A percentile compares a stretch with the other conserved stretches of the same genome.
phyloP scores from a whole-genome alignment of 2,113 vertebrate genomes.

The Taxidea taxus region DNA sequence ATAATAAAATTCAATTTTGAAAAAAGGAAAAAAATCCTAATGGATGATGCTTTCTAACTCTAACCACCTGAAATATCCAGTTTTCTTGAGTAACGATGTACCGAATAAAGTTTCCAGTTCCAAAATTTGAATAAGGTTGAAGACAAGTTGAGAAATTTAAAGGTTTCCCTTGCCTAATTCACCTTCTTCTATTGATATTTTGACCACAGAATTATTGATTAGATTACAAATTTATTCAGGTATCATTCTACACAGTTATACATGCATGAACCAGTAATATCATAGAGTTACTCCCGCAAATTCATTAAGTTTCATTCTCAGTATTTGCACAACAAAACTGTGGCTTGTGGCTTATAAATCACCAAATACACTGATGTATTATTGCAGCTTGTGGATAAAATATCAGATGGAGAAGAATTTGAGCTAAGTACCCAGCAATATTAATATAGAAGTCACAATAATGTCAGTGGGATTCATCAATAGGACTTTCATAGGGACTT shows the following conservation, averaged over 20 bases:
- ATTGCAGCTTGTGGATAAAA: neutral
- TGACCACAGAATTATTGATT: neutral
- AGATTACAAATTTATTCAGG: neutral
- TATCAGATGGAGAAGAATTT: neutral
- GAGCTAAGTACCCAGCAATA: neutral
- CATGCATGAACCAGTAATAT: neutral
- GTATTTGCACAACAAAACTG: neutral
- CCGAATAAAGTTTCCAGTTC: neutral
- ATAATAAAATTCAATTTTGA: neutral
- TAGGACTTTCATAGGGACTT: neutral
- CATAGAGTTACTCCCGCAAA: neutral
- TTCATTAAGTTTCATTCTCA: neutral
- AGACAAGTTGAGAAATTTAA: neutral
- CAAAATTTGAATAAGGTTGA: neutral
- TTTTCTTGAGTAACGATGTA: neutral
- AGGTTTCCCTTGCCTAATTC: neutral
- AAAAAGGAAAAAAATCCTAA: neutral
- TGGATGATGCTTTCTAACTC: neutral
- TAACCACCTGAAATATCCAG: neutral
- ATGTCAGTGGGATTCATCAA: neutral
- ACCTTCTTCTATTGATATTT: neutral
- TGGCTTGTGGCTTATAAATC: neutral
- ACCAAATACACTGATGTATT: neutral
- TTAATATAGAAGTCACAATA: neutral
- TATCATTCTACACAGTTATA: neutral